Base-by-base conservation (phyloP, 1,140 invertebrate genomes). In the Orchestia grillus region DNA sequence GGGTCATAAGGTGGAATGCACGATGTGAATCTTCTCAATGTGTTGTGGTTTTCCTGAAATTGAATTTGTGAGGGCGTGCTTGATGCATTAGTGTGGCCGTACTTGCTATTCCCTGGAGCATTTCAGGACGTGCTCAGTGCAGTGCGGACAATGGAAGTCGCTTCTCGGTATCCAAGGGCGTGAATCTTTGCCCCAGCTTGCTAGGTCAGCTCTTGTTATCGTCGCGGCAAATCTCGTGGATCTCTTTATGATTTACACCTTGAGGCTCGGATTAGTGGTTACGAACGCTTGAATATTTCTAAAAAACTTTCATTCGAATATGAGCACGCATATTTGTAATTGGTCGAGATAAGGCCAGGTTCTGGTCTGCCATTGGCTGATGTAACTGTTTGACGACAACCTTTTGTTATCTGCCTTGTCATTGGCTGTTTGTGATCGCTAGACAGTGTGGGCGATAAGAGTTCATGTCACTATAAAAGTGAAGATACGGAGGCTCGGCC, bases 401-500 rank as follows among this genome's bases (percentile, higher is more conserved):
- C 43, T 94, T 44, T 44, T 94, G 92, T 94, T 94, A 94, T 94
- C 92, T 47, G 40, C 43, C 43, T 45, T 94, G 92, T 94, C 92
- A 94, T 94, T 94, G 92, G 92, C 40, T 94, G 92, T 94, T 94
- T n/a, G 43, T 6, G 3, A 45, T 45, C 43, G 11, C 41, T 94
- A 94, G 43, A 94, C 92, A 94, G 92, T 94, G 92, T 94, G 92
- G 92, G 92, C 92, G 92, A 94, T 94, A 94, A 94, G 92, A 44
- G 8, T 45, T 44, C 43, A 44, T 45, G 44, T 47, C 43, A 11
- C 92, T 94, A 94, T 94, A 94, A 19, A 94, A 94, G 92, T n/a
- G 15, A 36, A 77, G 28, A 77, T 8, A 28, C 62, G 28, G 62
- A 77, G 28, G 62, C 16, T 45, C 3, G 36, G 15, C 92, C 16